Evolutionary conservation across 2,113 vertebrate species (phyloP).

Genomic region (Junco hyemalis): DNA sequence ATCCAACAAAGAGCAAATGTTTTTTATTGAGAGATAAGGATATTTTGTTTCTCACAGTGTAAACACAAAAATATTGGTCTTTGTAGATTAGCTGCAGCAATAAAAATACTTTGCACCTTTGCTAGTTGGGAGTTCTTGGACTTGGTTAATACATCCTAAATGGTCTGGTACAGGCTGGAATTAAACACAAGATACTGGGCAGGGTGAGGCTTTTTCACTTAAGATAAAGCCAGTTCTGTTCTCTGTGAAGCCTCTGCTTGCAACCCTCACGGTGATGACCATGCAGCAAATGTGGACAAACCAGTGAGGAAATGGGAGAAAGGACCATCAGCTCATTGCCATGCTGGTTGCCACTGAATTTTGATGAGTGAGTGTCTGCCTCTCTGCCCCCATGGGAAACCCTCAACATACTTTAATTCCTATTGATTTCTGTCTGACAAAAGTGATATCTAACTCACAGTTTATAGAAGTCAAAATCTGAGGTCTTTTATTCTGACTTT

Average conservation of each 20-base stretch:
- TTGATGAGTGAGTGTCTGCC: background rate
- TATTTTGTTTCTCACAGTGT: constrained; percentile 11
- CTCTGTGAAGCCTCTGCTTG: background rate
- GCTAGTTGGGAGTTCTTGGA: background rate
- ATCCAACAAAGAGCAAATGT: constrained; percentile 17
- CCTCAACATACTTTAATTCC: background rate
- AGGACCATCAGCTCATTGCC: background rate
- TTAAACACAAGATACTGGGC: background rate
- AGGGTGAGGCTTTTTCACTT: background rate
- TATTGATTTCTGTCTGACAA: background rate
- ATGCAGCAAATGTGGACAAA: background rate
- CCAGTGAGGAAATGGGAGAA: background rate
- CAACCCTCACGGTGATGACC: background rate
- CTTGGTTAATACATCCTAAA: background rate
- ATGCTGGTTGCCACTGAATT: background rate
- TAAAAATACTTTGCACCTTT: background rate
- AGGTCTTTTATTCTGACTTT: background rate
- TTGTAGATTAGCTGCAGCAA: constrained; percentile 39
- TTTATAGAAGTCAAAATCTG: background rate
- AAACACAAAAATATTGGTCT: constrained; percentile 49
- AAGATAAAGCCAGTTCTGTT: background rate
- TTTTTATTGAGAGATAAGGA: constrained; percentile 13
- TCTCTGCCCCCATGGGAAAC: background rate
- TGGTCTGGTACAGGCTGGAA: background rate
- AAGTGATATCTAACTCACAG: background rate